A percentile compares a stretch with the other conserved stretches of the same genome.
These are phyloP conservation scores for Miniopterus natalensis DNA, from an alignment of 2,113 vertebrate genomes.

Conservation along the genomic window DNA sequence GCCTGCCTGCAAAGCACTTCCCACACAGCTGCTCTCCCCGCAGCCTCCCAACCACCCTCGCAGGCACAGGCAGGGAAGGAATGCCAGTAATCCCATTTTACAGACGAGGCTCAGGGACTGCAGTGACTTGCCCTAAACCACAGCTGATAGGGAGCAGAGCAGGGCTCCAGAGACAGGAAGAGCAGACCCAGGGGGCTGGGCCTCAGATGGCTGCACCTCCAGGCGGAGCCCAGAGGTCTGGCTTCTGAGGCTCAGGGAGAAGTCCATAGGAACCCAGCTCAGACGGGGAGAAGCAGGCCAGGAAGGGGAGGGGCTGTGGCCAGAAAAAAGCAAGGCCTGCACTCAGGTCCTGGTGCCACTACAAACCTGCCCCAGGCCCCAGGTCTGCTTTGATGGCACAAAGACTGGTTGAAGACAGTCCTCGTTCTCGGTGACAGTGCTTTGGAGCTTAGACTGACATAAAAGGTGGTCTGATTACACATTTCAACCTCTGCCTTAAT, in stretches of 20 bases:
- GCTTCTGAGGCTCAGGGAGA: background rate
- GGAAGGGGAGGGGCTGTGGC: background rate
- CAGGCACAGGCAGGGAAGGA: too few relatives aligned
- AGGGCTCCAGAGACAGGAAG: background rate
- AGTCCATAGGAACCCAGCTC: background rate
- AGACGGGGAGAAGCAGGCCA: background rate
- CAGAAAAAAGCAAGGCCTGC: background rate
- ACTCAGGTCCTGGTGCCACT: rapidly evolving
- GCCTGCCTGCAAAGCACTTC: background rate
- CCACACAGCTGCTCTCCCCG: background rate
- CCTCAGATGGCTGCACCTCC: background rate
- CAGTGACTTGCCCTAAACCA: background rate
- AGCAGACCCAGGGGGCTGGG: background rate
- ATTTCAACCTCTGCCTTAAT: background rate
- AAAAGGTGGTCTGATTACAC: background rate
- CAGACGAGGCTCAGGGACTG: background rate
- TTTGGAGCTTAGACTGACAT: background rate
- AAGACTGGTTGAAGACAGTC: background rate
- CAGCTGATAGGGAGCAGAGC: background rate
- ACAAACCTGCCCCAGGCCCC: too few relatives aligned
- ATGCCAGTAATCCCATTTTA: background rate
- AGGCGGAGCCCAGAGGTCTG: background rate
- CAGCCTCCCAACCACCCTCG: background rate
- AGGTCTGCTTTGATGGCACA: background rate
- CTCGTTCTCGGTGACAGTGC: background rate